Conservation (phyloP, 2,888 invertebrate species). For the Philereme transversata region DNA sequence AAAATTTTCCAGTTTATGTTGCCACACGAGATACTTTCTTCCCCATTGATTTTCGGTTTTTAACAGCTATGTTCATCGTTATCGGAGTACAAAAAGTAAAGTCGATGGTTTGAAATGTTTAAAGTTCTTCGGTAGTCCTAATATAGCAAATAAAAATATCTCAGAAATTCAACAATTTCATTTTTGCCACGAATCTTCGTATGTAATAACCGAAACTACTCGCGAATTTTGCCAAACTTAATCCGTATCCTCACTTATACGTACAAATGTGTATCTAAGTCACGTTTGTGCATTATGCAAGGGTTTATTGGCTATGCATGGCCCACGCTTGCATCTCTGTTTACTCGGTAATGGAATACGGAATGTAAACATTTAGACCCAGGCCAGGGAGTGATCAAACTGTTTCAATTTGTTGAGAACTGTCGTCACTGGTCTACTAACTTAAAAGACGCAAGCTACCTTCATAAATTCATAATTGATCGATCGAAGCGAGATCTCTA, state of each 20-base stretch:
- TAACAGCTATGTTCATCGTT: too few species aligned
- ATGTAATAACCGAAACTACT: slow-evolving; percentile 15
- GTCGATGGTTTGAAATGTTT: too few species aligned
- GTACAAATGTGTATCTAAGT: slow-evolving; percentile 36
- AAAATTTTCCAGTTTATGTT: too few species aligned
- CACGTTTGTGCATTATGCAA: slow-evolving; percentile 40
- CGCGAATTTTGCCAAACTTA: slow-evolving; percentile 42
- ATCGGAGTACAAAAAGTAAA: too few species aligned
- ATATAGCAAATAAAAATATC: too few species aligned
- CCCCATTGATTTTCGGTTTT: too few species aligned
- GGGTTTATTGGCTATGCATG: slow-evolving; percentile 28
- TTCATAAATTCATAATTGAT: too few species aligned
- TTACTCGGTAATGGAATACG: slow-evolving; percentile 40
- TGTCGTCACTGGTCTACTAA: too few species aligned
- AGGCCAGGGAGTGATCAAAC: slow-evolving; percentile 3
- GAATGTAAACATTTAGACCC: slow-evolving; percentile 38
- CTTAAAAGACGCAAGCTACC: too few species aligned
- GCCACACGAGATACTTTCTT: too few species aligned
- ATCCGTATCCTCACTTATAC: slow-evolving; percentile 28
- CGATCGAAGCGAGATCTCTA: too few species aligned
- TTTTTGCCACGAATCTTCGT: slow-evolving; percentile 38
- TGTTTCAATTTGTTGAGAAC: slow-evolving; percentile 2
- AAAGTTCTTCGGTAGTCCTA: too few species aligned
- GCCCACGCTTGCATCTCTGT: slow-evolving; percentile 32
- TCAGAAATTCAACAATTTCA: slow-evolving; percentile 31